phyloP scores from a whole-genome alignment of 1,140 invertebrate species.

The Cyphomyrmex costatus region DNA sequence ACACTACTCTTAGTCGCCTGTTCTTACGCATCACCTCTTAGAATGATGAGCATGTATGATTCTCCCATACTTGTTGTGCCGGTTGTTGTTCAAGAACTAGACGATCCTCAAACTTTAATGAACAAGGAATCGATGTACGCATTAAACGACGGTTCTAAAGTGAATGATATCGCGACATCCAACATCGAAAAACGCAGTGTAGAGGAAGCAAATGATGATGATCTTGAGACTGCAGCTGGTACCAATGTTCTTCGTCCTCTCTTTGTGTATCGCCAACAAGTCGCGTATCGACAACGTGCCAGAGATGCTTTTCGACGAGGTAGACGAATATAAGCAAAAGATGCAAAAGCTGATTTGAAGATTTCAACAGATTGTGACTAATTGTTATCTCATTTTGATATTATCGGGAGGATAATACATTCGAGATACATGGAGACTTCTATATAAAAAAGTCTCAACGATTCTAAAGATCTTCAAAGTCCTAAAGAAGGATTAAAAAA shows the following conservation, averaged over 20 bases:
- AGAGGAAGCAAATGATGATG: conserved; percentile 64
- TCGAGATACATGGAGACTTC: conserved; percentile 10
- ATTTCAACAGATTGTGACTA: background rate
- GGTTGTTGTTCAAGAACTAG: background rate
- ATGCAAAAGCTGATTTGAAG: background rate
- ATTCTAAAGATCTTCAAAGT: conserved; percentile 12
- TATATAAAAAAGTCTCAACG: background rate
- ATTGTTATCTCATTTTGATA: conserved; percentile 33
- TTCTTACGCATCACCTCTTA: conserved; percentile 45
- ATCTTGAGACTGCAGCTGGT: conserved; percentile 84
- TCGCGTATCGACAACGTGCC: conserved; percentile 82
- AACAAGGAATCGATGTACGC: conserved; percentile 1
- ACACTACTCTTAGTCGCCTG: conserved; percentile 22
- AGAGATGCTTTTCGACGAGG: conserved; percentile 70
- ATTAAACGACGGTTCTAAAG: background rate
- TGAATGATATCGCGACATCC: background rate
- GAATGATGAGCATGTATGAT: background rate
- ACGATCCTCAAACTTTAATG: background rate
- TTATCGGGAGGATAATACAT: conserved; percentile 44
- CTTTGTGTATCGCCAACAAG: conserved; percentile 85
- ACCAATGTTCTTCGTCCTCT: conserved; percentile 83
- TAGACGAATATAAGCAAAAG: conserved; percentile 65
- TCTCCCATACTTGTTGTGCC: background rate
- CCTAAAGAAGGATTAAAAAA: conserved; percentile 17
- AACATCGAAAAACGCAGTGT: conserved; percentile 70